phyloP scores from a whole-genome alignment of 1,140 invertebrate species.

The Rhagoletis zephyria region DNA sequence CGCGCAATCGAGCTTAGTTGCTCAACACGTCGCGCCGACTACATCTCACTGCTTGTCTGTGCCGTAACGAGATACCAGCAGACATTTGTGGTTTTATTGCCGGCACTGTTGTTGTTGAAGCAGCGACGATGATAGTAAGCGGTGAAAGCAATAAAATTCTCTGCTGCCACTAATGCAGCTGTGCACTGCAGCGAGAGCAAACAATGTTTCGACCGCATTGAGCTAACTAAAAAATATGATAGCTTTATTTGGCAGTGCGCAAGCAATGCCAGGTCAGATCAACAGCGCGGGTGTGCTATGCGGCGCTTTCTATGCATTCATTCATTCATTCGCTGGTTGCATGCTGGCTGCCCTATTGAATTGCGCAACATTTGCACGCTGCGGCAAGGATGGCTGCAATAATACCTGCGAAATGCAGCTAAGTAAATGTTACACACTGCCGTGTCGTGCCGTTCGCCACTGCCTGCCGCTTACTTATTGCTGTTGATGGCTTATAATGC shows the following conservation, averaged over 20 bases:
- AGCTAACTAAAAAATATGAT: neutral
- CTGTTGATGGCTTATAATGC: conserved; percentile 32
- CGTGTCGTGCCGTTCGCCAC: neutral
- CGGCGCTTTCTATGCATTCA: neutral
- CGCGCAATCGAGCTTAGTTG: neutral
- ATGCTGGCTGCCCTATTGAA: neutral
- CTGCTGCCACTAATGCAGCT: neutral
- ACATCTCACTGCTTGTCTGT: neutral
- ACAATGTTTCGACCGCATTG: neutral
- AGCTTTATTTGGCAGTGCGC: conserved; percentile 26
- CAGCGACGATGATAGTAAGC: neutral
- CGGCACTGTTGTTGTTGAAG: neutral
- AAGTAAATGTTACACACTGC: neutral
- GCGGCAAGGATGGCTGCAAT: neutral
- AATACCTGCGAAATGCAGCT: neutral
- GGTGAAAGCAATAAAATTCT: neutral
- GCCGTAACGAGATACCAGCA: neutral
- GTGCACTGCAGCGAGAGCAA: neutral
- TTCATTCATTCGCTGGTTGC: neutral
- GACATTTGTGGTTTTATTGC: too few species aligned
- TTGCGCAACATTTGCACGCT: neutral
- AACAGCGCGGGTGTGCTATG: neutral
- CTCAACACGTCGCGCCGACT: neutral
- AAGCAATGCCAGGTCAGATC: neutral
- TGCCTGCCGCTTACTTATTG: neutral